Percentiles rank a stretch among this genome's conserved stretches.
These are phyloP conservation scores for Columba janthina DNA, from an alignment of 2,113 vertebrate genomes.

Conservation along the genomic window DNA sequence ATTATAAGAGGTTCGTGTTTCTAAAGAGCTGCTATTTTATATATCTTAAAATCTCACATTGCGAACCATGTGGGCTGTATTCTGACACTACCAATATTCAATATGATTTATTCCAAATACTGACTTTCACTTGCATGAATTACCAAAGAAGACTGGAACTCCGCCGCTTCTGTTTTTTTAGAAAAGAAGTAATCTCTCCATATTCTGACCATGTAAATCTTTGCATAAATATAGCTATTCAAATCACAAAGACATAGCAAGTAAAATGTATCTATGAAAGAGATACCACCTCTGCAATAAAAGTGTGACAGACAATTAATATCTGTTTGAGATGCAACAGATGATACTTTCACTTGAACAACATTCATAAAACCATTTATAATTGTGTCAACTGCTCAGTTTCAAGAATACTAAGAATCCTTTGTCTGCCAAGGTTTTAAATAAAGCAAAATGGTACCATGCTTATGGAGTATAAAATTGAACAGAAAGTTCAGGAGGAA, in stretches of 20 bases:
- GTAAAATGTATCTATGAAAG: not conserved
- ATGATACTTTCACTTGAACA: not conserved
- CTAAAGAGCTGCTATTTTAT: not conserved
- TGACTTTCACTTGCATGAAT: not conserved
- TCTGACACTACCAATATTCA: not conserved
- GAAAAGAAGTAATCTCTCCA: not conserved
- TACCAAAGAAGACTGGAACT: not conserved
- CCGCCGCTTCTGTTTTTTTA: not conserved
- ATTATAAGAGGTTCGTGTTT: not conserved
- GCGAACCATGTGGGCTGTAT: not conserved
- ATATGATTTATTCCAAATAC: not conserved
- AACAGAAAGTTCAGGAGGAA: not conserved
- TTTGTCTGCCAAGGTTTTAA: not conserved
- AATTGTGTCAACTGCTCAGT: not conserved
- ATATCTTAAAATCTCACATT: not conserved
- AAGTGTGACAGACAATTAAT: not conserved
- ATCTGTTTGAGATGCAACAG: not conserved
- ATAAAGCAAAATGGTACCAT: not conserved
- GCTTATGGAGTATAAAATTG: not conserved
- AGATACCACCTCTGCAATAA: not conserved
- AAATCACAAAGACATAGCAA: not conserved
- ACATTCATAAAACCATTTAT: not conserved
- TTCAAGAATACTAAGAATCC: not conserved
- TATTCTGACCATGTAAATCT: not conserved
- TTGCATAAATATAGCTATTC: not conserved